Conservation (phyloP, 2,797 vertebrate species). For the Nyctibius grandis region DNA sequence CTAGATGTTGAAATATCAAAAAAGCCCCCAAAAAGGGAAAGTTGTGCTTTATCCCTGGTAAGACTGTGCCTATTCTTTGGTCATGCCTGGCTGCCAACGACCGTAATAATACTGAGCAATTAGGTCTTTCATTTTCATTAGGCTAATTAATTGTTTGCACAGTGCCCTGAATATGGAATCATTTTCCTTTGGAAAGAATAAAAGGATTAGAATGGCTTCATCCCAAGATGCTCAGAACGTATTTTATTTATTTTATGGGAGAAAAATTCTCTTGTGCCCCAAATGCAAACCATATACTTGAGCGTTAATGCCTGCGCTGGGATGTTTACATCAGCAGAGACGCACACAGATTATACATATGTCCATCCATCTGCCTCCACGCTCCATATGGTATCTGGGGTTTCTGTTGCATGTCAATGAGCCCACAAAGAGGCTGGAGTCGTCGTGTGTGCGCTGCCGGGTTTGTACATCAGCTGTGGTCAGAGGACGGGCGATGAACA, state of each 20-base stretch:
- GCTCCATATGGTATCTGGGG: not conserved
- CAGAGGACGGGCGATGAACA: not conserved
- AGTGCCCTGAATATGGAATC: conserved; percentile 32
- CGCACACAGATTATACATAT: conserved; percentile 27
- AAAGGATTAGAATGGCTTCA: conserved; percentile 47
- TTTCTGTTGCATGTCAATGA: not conserved
- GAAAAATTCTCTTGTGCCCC: conserved; percentile 31
- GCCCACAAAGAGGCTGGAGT: not conserved
- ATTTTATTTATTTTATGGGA: conserved; percentile 51
- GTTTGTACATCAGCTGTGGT: not conserved
- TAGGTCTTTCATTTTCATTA: conserved; percentile 56
- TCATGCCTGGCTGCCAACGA: conserved; percentile 22
- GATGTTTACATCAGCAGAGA: not conserved
- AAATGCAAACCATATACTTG: not conserved
- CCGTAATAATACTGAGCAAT: conserved; percentile 19
- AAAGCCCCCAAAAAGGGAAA: not conserved
- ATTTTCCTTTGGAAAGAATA: conserved; percentile 39
- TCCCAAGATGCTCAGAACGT: conserved; percentile 25
- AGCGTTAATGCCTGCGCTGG: conserved; percentile 21
- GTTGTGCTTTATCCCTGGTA: not conserved
- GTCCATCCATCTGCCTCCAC: conserved; percentile 62
- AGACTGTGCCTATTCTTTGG: conserved; percentile 2
- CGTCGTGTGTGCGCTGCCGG: accelerated
- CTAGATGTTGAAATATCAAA: not conserved
- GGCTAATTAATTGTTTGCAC: conserved; percentile 67